Evolutionary conservation across 1,140 invertebrate genomes (phyloP), one percentile per base, ranked within the genome.

Genomic region (Caenorhabditis tropicalis): DNA sequence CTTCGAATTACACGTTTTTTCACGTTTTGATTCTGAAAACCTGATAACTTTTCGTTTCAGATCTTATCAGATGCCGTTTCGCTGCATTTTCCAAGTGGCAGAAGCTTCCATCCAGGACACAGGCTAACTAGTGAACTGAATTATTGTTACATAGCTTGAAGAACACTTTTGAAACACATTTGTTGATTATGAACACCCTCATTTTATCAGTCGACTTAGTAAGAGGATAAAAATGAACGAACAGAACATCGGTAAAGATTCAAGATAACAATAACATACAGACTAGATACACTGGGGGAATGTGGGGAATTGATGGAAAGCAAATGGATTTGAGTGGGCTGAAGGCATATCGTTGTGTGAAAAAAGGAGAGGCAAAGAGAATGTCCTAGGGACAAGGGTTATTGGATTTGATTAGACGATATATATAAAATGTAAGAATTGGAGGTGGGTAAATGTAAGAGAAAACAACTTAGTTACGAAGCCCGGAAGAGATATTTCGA

Each of bases 211-310:
- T 74, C 65, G 12, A 74, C 65, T 43, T 74, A 74, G 12, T 36
- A 21, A 74, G 65, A 46, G 65, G 36, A 74, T 74, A 46, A 39
- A 74, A 65, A 33, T 65, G 58, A 65, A 65, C 29, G 65, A 74
- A 74, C n/a, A 36, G 19, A 74, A 74, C 65, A 74, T 43, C 43
- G 65, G 65, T 74, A 74, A 27, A 27, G 43, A 58, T 74, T 19
- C 29, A 74, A 74, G 65, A 74, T 74, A 74, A 74, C 65, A 74
- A 74, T 74, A 74, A 74, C 43, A 74, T 74, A 74, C 65, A 74
- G 36, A 74, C 65, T 74, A 74, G 65, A 74, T 74, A 74, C 65
- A 74, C 10, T 27, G 39, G 12, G 5, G 39, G 39, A 12, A 43
- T 6, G 39, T 5, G 39, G 39, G 12, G 12, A 43, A 5, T 43